A percentile compares a stretch with the other conserved stretches of the same genome.
Conservation (phyloP, 1,140 invertebrate species). For the Yoshiicerus persimilis region DNA sequence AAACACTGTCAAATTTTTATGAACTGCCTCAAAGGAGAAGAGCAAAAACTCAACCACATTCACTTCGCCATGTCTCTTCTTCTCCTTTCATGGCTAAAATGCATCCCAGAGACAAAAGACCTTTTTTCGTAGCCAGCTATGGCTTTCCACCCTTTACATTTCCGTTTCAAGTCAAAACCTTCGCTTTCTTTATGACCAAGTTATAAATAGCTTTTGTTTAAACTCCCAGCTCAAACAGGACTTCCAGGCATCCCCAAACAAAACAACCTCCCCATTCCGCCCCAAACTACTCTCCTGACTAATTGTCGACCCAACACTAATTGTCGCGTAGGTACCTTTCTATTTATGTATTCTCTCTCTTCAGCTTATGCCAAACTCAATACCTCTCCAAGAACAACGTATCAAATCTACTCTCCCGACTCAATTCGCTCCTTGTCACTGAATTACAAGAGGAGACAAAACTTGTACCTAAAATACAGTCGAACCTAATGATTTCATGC, state of each 20-base stretch:
- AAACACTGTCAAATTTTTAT: neutral
- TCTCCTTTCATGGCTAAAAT: conserved; percentile 7
- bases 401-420: too few species aligned
- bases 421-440: too few species aligned
- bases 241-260: neutral
- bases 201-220: neutral
- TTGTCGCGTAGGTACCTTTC: neutral
- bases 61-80: neutral
- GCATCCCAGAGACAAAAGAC: neutral
- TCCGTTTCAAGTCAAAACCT: neutral
- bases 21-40: neutral
- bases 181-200: neutral
- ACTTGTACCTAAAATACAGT: too few species aligned
- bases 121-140: neutral
- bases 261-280: neutral
- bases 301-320: neutral
- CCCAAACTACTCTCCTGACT: neutral
- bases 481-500: too few species aligned
- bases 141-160: neutral
- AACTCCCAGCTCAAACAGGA: too few species aligned
- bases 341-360: neutral
- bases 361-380: neutral
- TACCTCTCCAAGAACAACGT: too few species aligned
- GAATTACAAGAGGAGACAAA: too few species aligned
- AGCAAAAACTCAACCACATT: neutral